Conservation (phyloP, 1,140 invertebrate species). For the Diorhabda carinulata region DNA sequence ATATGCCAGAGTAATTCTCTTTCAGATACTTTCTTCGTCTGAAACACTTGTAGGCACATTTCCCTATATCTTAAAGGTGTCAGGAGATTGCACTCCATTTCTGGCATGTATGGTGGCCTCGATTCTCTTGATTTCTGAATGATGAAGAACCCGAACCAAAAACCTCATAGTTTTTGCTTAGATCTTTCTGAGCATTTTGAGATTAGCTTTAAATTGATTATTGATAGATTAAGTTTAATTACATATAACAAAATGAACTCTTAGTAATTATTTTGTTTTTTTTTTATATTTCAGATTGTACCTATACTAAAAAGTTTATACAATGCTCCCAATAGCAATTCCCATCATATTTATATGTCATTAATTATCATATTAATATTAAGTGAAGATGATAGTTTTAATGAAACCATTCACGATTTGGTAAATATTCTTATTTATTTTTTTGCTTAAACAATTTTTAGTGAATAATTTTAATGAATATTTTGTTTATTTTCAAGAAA, state of each 20-base stretch:
- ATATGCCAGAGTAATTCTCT: too few species aligned
- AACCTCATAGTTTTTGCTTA: too few species aligned
- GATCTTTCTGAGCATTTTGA: too few species aligned
- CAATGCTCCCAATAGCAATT: slow-evolving; percentile 83
- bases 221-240: too few species aligned
- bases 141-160: too few species aligned
- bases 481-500: slow-evolving; percentile 56
- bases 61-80: too few species aligned
- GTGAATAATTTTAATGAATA: neutral
- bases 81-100: too few species aligned
- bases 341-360: slow-evolving; percentile 99
- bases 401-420: slow-evolving; percentile 89
- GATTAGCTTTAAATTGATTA: too few species aligned
- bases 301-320: slow-evolving; percentile 93
- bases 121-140: too few species aligned
- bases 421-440: slow-evolving; percentile 58
- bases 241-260: neutral
- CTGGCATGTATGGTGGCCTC: too few species aligned
- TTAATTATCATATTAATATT: slow-evolving; percentile 94
- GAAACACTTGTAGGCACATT: too few species aligned
- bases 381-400: slow-evolving; percentile 95
- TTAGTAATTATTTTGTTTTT: neutral
- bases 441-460: neutral
- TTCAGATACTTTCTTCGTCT: too few species aligned
- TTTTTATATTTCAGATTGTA: slow-evolving; percentile 64